Evolutionary conservation across 2,113 vertebrate genomes (phyloP).

Genomic region (Seriola rivoliana): DNA sequence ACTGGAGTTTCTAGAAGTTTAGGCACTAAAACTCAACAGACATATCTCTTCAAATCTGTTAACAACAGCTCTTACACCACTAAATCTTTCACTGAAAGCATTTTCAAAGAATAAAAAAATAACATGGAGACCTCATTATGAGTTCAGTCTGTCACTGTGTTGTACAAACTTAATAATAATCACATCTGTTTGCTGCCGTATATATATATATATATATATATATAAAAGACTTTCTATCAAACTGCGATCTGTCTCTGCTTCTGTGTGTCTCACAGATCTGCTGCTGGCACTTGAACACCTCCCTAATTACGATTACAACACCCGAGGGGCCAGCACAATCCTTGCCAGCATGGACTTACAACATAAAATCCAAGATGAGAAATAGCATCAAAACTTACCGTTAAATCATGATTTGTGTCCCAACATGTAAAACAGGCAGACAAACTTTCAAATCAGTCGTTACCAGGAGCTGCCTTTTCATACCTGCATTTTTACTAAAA

Average conservation of each 20-base stretch:
- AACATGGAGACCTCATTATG: constrained; percentile 38
- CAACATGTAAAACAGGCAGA: constrained; percentile 55
- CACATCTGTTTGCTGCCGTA: constrained; percentile 47
- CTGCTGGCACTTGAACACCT: constrained; percentile 54
- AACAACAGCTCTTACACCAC: constrained; percentile 12
- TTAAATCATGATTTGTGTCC: constrained; percentile 51
- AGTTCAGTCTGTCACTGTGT: constrained; percentile 41
- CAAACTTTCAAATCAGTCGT: constrained; percentile 63
- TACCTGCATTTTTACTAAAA: constrained; percentile 60
- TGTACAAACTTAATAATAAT: constrained; percentile 44
- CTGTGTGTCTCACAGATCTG: constrained; percentile 49
- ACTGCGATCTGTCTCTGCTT: constrained; percentile 41
- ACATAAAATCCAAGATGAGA: constrained; percentile 30
- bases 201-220: background rate
- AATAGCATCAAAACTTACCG: constrained; percentile 34
- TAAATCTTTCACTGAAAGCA: constrained; percentile 32
- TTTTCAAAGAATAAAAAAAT: constrained; percentile 28
- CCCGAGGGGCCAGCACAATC: constrained; percentile 45
- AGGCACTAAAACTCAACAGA: constrained; percentile 27
- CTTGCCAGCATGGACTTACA: constrained; percentile 48
- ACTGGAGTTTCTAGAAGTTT: constrained; percentile 45
- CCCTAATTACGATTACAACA: constrained; percentile 70
- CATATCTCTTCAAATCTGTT: constrained; percentile 31
- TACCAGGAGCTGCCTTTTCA: constrained; percentile 55
- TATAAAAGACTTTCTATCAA: constrained; percentile 30